These are phyloP conservation scores for Lepidostoma basale DNA, from an alignment of 1,140 invertebrate genomes.

Conservation along the genomic window DNA sequence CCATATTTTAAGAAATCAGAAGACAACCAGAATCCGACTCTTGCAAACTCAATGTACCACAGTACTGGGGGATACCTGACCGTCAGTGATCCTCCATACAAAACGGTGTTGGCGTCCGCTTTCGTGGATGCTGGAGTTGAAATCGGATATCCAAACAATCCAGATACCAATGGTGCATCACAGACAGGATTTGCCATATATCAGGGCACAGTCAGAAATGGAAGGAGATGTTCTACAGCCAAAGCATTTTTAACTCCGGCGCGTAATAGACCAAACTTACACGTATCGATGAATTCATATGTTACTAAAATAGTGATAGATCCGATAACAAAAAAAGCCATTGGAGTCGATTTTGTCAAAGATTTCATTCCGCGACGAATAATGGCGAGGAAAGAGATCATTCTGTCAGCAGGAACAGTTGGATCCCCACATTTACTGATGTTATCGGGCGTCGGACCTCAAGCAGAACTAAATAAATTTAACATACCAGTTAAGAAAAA, in stretches of 20 bases:
- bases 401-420: slow-evolving; percentile 80
- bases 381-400: slow-evolving; percentile 75
- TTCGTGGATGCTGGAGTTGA: slow-evolving; percentile 87
- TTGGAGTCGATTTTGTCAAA: slow-evolving; percentile 75
- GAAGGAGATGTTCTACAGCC: slow-evolving; percentile 86
- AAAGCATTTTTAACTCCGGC: slow-evolving; percentile 87
- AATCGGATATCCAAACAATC: slow-evolving; percentile 85
- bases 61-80: slow-evolving; percentile 61
- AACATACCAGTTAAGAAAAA: slow-evolving; percentile 76
- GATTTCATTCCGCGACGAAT: slow-evolving; percentile 69
- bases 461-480: slow-evolving; percentile 71
- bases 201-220: slow-evolving; percentile 86
- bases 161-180: slow-evolving; percentile 83
- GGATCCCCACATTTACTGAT: slow-evolving; percentile 84
- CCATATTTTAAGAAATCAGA: slow-evolving; percentile 92
- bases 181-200: slow-evolving; percentile 88
- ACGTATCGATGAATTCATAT: slow-evolving; percentile 78
- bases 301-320: slow-evolving; percentile 76
- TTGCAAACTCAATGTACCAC: slow-evolving; percentile 66
- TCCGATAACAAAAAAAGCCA: slow-evolving; percentile 71
- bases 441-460: slow-evolving; percentile 86
- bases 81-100: slow-evolving; percentile 66
- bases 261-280: slow-evolving; percentile 77
- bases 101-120: slow-evolving; percentile 76
- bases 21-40: slow-evolving; percentile 84